Conservation (phyloP, 2,888 invertebrate genomes). For the Leptinotarsa tumamoca region DNA sequence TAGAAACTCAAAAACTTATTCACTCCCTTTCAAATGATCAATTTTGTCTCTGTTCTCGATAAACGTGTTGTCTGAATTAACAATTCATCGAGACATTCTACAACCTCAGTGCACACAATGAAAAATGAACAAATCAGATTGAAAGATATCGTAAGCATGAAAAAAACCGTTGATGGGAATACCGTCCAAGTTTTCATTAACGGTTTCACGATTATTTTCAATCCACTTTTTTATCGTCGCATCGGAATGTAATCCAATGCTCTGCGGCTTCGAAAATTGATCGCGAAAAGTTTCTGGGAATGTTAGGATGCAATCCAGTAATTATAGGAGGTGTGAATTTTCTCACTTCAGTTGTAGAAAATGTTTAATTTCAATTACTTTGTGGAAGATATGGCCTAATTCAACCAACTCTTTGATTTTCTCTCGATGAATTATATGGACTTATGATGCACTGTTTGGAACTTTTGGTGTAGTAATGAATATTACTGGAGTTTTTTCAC, state of each 20-base stretch:
- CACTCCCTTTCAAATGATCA: no score
- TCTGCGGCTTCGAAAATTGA: neutral
- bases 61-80: constrained; percentile 50
- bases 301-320: neutral
- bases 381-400: no score
- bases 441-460: no score
- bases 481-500: no score
- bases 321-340: no score
- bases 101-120: constrained; percentile 29
- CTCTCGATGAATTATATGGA: no score
- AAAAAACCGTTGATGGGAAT: neutral
- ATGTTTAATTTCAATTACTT: no score
- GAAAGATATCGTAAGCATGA: constrained; percentile 28
- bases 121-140: constrained; percentile 52
- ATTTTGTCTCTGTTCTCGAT: no score
- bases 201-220: neutral
- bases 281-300: neutral
- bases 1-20: no score
- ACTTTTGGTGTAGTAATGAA: no score
- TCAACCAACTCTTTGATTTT: no score
- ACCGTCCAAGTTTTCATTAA: neutral
- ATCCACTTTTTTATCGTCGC: neutral
- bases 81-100: constrained; percentile 47
- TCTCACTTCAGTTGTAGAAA: no score
- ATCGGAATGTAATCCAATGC: neutral